Conservation (phyloP, 2,113 vertebrate species). For the Dipodomys spectabilis region DNA sequence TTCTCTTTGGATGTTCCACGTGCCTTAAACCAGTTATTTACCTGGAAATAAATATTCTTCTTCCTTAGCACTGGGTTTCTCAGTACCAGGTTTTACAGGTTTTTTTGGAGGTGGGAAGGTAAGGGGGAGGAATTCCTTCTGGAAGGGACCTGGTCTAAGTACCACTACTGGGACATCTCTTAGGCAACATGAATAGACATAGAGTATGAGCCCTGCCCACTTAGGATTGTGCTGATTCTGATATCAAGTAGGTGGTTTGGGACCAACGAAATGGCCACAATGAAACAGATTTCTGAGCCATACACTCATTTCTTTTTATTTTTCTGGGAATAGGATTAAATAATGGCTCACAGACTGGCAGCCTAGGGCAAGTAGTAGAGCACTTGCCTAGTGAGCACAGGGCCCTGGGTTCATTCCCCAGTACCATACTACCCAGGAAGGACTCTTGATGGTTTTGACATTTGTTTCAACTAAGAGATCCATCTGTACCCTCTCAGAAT, state of each 20-base stretch:
- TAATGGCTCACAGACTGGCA: background rate
- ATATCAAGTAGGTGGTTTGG: background rate
- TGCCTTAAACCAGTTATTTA: background rate
- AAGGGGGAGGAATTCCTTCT: background rate
- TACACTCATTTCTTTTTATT: background rate
- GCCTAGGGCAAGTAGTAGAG: background rate
- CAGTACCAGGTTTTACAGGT: background rate
- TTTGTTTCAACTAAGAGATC: background rate
- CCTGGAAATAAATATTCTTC: background rate
- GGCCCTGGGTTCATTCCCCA: no score
- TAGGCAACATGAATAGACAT: background rate
- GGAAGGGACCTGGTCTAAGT: background rate
- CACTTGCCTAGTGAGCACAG: no score
- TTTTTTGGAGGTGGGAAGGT: background rate
- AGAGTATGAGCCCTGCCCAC: background rate
- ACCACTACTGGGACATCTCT: background rate
- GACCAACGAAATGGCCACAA: background rate
- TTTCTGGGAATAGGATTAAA: background rate
- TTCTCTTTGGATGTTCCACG: accelerated
- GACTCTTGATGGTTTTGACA: background rate
- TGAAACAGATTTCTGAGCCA: background rate
- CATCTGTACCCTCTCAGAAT: background rate
- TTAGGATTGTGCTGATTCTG: background rate
- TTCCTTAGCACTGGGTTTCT: background rate
- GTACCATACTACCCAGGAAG: no score